Base-by-base conservation (phyloP, 1,140 invertebrate genomes). In the Scylla paramamosain region DNA sequence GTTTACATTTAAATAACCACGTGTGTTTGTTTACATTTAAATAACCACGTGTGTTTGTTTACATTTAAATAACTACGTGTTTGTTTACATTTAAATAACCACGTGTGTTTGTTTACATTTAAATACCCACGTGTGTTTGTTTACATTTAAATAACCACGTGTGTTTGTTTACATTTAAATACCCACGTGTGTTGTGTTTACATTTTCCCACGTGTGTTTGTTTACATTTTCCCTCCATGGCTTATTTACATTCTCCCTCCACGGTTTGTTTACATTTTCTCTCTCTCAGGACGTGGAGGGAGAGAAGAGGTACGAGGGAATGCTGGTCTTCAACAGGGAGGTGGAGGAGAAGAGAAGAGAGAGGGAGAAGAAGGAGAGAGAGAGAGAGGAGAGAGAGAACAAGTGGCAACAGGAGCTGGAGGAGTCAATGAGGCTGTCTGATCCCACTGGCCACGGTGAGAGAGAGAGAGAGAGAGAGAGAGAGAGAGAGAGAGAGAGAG, bases 271-370 rank as follows among this genome's bases (percentile, higher is more conserved):
- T 52, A 48, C 88, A n/a, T 29, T 48, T 29, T 90, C 88, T 90
- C 88, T 90, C 88, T 29, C 14, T 45, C 25, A 6, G 7, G 88
- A 95, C 92, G 45, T 8, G 77, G 95, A 45, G 0, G 93, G 87
- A 28, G 67, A 94, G 16, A 48, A 90, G 52, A 39, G 89, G 1
- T 96, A 96, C 93, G 91, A 90, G 31, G 59, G 59, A 29, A 96
- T 95, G 93, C 90, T 96, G 83, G 94, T 95, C 46, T 96, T 95
- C 59, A 96, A 96, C 91, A 39, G 95, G 25, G 95, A 96, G 52
- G 46, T 12, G 45, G 95, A 95, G 91, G 52, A 93, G 29, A 52
- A 45, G 8, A 48, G 77, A 39, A 92, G 39, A 25, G 95, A 93
- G 31, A 93, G 92, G 31, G 94, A 96, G 67, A 84, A 39, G 28